phyloP scores from a whole-genome alignment of 2,113 vertebrate species.

The Plectropomus leopardus region DNA sequence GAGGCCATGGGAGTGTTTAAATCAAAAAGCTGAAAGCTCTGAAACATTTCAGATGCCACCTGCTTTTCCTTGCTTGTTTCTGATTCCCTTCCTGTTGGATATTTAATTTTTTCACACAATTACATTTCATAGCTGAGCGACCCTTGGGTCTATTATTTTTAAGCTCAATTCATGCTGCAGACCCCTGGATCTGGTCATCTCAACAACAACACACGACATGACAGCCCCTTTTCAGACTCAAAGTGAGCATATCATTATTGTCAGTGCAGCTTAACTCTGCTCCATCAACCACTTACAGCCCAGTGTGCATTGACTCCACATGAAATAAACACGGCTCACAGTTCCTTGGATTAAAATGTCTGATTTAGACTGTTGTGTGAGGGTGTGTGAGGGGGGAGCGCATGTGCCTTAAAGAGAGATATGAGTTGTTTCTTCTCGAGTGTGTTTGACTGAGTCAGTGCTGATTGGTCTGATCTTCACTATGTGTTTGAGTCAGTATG shows the following conservation, averaged over 20 bases:
- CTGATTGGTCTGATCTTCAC: neutral
- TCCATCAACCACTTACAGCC: neutral
- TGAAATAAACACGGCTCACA: constrained; percentile 29
- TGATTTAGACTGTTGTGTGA: constrained; percentile 1
- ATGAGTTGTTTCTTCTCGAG: neutral
- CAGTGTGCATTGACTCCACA: constrained; percentile 16
- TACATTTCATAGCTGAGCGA: neutral
- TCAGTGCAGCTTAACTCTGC: neutral
- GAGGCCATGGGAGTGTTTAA: no score
- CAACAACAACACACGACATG: neutral
- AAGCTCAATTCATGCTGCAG: neutral
- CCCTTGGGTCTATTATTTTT: neutral
- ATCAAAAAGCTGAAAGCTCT: neutral
- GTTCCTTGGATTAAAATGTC: constrained; percentile 31
- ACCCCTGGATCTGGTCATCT: neutral
- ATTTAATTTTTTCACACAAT: neutral
- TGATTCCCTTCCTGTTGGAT: neutral
- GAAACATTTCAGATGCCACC: neutral
- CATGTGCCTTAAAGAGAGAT: constrained; percentile 30
- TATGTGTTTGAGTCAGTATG: constrained; percentile 39
- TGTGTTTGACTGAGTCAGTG: constrained; percentile 22
- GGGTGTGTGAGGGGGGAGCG: constrained; percentile 5
- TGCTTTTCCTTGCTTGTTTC: neutral
- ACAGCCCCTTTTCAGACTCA: neutral
- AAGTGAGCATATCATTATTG: neutral